Evolutionary conservation across 2,888 invertebrate genomes (phyloP).

Genomic region (Drosophila heteroneura): DNA sequence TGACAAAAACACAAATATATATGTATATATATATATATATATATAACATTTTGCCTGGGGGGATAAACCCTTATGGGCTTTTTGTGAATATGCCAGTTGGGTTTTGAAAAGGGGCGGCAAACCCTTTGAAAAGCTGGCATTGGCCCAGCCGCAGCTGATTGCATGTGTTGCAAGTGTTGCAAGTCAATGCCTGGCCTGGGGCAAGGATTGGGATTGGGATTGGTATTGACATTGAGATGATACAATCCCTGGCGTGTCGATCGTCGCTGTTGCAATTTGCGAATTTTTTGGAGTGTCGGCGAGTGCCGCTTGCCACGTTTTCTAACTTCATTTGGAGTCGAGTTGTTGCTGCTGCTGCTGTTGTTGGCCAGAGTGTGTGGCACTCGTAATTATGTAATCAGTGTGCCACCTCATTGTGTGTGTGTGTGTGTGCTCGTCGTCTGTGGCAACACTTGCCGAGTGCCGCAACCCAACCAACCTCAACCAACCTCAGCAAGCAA

Average conservation of each 20-base stretch:
- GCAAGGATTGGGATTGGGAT: not conserved
- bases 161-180: constrained; percentile 37
- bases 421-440: constrained; percentile 14
- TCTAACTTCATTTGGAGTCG: constrained; percentile 68
- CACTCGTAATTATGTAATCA: constrained; percentile 79
- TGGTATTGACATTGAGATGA: constrained; percentile 1
- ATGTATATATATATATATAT: not conserved
- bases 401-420: constrained; percentile 70
- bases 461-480: not conserved
- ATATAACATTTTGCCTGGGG: not conserved
- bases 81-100: not conserved
- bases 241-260: constrained; percentile 30
- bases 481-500: not conserved
- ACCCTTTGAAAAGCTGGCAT: constrained; percentile 25
- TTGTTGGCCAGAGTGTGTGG: constrained; percentile 42
- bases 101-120: constrained; percentile 19
- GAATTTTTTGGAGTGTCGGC: constrained; percentile 56
- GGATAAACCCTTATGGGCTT: not conserved
- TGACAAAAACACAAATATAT: too few relatives aligned
- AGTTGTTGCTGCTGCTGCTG: constrained; percentile 4
- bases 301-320: constrained; percentile 63
- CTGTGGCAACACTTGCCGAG: constrained; percentile 56
- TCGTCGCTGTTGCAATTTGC: constrained; percentile 46
- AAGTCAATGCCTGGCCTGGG: constrained; percentile 23
- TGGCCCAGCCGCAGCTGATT: constrained; percentile 19